Percentiles rank a stretch among this genome's conserved stretches.
Evolutionary conservation across 2,888 invertebrate species (phyloP).

Genomic region (Matsumyia berberina): DNA sequence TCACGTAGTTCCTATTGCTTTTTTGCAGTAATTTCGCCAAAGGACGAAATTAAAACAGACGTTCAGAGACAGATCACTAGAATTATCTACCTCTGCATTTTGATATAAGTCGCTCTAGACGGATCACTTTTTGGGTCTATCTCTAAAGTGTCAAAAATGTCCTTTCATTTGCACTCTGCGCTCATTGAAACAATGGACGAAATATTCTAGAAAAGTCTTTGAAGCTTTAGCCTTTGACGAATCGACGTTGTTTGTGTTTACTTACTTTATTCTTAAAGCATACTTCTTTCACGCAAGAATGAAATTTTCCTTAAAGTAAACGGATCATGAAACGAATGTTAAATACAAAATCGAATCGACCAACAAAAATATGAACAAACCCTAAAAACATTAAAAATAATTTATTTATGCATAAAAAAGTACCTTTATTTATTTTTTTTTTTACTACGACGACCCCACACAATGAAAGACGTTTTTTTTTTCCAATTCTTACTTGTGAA

Average conservation of each 20-base stretch:
- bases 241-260: background rate
- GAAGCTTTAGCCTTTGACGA: background rate
- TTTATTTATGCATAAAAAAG: slow-evolving; percentile 31
- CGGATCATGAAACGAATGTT: slow-evolving; percentile 1
- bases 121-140: no score
- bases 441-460: slow-evolving; percentile 17
- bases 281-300: background rate
- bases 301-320: slow-evolving; percentile 8
- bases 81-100: no score
- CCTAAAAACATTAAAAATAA: slow-evolving; percentile 34
- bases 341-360: no score
- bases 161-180: no score
- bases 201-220: no score
- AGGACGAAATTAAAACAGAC: no score
- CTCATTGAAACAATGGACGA: no score
- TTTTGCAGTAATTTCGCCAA: no score
- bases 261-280: background rate
- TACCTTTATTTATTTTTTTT: slow-evolving; percentile 24
- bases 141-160: no score
- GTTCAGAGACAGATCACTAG: no score
- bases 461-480: slow-evolving; percentile 12
- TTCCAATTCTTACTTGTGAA: background rate
- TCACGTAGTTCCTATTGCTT: no score
- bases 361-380: background rate
- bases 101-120: no score